Evolutionary conservation across 1,140 invertebrate genomes (phyloP).

Genomic region (Heliconius nattereri): DNA sequence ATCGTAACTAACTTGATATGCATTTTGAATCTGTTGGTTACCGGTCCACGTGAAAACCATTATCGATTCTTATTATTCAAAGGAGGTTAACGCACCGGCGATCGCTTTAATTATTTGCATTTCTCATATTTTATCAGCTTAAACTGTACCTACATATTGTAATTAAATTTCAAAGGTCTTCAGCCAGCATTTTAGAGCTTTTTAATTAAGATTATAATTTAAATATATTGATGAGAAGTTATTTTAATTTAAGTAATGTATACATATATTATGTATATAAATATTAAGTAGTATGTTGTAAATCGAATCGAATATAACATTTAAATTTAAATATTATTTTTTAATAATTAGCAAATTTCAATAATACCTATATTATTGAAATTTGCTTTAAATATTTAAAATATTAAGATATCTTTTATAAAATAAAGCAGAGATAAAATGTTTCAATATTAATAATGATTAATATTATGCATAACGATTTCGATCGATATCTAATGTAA

Average conservation of each 20-base stretch:
- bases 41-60: slow-evolving; percentile 41
- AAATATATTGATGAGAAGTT: background rate
- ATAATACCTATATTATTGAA: too few species aligned
- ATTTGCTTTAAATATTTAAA: background rate
- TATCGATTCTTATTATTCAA: slow-evolving; percentile 42
- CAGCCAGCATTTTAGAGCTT: background rate
- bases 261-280: background rate
- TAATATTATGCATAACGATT: background rate
- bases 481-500: background rate
- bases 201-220: background rate
- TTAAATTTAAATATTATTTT: background rate
- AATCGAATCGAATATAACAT: background rate
- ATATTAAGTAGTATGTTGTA: background rate
- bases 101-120: slow-evolving; percentile 27
- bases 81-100: slow-evolving; percentile 25
- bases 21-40: slow-evolving; percentile 41
- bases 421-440: background rate
- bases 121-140: slow-evolving; percentile 12
- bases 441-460: background rate
- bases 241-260: background rate
- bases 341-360: too few species aligned
- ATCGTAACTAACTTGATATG: slow-evolving; percentile 47
- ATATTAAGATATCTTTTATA: background rate
- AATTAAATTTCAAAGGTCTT: background rate
- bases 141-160: background rate